These are phyloP conservation scores for Pantala flavescens DNA, from an alignment of 1,140 invertebrate genomes.

Conservation along the genomic window DNA sequence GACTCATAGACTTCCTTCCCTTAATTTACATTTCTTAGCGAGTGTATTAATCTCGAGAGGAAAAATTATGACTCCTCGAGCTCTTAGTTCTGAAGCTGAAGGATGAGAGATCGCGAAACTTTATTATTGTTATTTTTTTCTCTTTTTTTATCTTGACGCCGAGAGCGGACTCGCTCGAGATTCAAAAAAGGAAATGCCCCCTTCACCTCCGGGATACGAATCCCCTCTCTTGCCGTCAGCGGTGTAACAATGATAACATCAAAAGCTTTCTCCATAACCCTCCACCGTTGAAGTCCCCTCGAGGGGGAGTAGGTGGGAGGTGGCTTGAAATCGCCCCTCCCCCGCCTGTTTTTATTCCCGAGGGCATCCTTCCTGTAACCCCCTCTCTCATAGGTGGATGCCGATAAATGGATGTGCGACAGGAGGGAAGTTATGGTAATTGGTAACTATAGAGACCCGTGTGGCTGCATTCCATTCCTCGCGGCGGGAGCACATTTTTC, in stretches of 20 bases:
- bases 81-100: too few relatives aligned
- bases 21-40: too few relatives aligned
- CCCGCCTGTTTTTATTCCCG: background rate
- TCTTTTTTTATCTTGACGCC: too few relatives aligned
- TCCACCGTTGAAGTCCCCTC: background rate
- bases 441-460: background rate
- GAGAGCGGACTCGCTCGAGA: too few relatives aligned
- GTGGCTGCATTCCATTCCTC: background rate
- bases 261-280: background rate
- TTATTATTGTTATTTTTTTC: too few relatives aligned
- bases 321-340: background rate
- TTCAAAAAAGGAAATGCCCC: too few relatives aligned
- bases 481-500: background rate
- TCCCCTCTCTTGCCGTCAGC: background rate
- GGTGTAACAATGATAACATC: background rate
- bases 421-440: conserved; percentile 1
- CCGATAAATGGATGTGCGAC: conserved; percentile 3
- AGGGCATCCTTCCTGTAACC: background rate
- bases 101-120: too few relatives aligned
- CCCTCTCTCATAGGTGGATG: background rate
- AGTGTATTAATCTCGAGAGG: too few relatives aligned
- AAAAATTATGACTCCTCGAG: too few relatives aligned
- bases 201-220: too few relatives aligned
- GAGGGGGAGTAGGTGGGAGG: background rate
- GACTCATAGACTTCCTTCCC: too few relatives aligned